Conservation (phyloP, 1,140 invertebrate genomes). For the Atta colombica region DNA sequence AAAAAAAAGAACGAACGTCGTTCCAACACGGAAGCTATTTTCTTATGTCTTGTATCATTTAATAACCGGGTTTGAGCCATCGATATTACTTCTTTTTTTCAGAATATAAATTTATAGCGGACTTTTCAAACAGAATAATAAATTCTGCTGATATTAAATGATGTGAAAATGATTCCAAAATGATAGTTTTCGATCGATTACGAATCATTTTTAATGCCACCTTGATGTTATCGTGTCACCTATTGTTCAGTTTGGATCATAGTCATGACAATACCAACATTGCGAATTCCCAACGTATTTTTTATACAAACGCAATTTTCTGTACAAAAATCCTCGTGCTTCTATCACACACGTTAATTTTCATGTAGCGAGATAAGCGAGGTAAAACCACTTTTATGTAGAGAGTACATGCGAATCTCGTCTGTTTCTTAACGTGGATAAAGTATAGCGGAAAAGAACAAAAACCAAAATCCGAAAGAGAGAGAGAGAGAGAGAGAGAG, state of each 20-base stretch:
- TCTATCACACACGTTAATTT: background rate
- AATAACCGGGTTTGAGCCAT: background rate
- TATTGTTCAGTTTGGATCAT: no score
- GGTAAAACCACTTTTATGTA: background rate
- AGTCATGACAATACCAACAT: background rate
- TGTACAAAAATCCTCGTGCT: background rate
- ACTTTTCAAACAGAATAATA: background rate
- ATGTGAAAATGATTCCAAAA: no score
- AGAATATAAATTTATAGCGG: background rate
- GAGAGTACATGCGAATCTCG: background rate
- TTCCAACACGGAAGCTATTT: conserved; percentile 1
- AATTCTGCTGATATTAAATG: no score
- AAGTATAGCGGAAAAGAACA: background rate
- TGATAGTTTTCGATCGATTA: no score
- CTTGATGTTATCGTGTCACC: no score
- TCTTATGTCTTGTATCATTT: background rate
- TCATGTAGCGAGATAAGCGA: background rate
- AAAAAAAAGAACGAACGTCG: conserved; percentile 1
- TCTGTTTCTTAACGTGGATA: background rate
- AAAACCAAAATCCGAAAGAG: background rate
- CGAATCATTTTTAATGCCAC: no score
- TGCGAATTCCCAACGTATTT: background rate
- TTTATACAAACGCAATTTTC: background rate
- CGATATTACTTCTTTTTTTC: background rate
- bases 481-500: no score